Evolutionary conservation across 2,113 vertebrate genomes (phyloP).

Genomic region (Dromiciops gliroides): DNA sequence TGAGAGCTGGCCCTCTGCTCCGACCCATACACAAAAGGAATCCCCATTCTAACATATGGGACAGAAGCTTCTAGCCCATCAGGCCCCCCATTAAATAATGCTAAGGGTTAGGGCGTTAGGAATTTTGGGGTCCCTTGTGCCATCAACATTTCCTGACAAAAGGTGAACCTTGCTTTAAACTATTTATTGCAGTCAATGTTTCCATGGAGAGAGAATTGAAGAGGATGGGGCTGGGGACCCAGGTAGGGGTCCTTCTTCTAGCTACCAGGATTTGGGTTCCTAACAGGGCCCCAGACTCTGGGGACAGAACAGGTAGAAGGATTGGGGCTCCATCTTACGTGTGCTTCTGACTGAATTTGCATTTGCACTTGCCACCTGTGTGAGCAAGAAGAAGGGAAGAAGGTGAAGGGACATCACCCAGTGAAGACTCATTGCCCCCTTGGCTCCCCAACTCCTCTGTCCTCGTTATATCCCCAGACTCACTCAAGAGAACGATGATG

Average conservation of each 20-base stretch:
- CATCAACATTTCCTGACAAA: not conserved
- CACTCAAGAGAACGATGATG: conserved; percentile 91
- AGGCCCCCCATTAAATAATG: not conserved
- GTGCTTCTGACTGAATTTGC: conserved; percentile 89
- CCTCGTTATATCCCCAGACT: conserved; percentile 73
- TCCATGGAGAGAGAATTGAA: not conserved
- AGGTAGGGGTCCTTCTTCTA: no score
- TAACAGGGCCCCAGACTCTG: not conserved
- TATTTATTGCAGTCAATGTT: not conserved
- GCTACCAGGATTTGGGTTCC: not conserved
- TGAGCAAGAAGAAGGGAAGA: not conserved
- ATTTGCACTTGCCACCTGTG: conserved; percentile 92
- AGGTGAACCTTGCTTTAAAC: not conserved
- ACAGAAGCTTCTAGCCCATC: not conserved
- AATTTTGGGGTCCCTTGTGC: not conserved
- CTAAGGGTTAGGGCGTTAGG: not conserved
- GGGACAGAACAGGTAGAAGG: not conserved
- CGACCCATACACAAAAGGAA: not conserved
- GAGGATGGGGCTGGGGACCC: not conserved
- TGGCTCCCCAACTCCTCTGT: not conserved
- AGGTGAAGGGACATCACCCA: not conserved
- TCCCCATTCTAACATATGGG: not conserved
- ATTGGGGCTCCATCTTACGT: conserved; percentile 60
- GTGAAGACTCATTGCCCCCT: not conserved
- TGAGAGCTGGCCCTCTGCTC: not conserved